These are phyloP conservation scores for Aphelocoma coerulescens DNA, from an alignment of 2,113 vertebrate genomes.

Conservation along the genomic window DNA sequence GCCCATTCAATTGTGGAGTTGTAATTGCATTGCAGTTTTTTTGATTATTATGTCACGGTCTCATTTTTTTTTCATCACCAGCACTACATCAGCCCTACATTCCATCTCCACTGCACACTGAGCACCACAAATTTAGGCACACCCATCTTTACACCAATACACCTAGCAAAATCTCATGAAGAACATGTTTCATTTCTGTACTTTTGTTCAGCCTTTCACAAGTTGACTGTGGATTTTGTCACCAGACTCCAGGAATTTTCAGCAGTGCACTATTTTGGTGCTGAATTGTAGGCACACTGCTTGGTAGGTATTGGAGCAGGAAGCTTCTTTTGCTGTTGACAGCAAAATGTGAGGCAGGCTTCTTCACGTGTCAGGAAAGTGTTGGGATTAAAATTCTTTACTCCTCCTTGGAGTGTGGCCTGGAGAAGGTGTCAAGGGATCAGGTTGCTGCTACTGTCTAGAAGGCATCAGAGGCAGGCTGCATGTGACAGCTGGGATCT, in stretches of 20 bases:
- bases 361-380: not conserved
- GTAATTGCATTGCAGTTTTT: not conserved
- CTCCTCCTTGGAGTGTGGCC: not conserved
- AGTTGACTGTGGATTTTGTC: not conserved
- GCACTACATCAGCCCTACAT: not conserved
- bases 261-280: not conserved
- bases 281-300: fast-evolving
- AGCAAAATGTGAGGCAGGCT: fast-evolving
- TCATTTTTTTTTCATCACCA: not conserved
- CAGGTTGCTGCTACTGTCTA: not conserved
- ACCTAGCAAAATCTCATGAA: not conserved
- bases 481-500: not conserved
- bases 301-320: not conserved
- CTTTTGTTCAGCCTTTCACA: not conserved
- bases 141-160: fast-evolving
- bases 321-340: not conserved
- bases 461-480: not conserved
- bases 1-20: not conserved
- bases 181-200: not conserved
- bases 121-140: not conserved
- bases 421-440: not conserved
- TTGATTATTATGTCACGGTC: not conserved
- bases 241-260: not conserved
- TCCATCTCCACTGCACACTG: not conserved
- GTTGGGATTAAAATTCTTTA: not conserved